phyloP scores from a whole-genome alignment of 2,888 invertebrate species.

The Cosmia pyralina region DNA sequence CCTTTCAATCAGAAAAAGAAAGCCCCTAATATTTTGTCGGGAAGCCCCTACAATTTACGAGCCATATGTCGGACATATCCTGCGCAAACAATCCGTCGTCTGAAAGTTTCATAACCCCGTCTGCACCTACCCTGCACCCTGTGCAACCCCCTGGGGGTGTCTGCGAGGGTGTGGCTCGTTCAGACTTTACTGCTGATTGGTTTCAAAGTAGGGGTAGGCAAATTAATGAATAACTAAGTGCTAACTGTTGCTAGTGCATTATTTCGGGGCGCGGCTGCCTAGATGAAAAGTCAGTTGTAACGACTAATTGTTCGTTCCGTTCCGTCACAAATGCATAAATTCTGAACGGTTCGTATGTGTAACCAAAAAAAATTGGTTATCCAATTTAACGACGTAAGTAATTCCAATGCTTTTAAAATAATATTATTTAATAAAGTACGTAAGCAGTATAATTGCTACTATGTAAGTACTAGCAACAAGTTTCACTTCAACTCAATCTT shows the following conservation, averaged over 20 bases:
- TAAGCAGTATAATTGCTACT: slow-evolving; percentile 10
- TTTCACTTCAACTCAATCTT: slow-evolving; percentile 17
- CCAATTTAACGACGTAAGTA: neutral
- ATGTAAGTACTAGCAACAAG: slow-evolving; percentile 3
- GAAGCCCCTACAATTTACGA: slow-evolving; percentile 68
- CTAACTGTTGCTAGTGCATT: slow-evolving; percentile 35
- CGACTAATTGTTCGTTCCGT: neutral
- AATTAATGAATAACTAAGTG: slow-evolving; percentile 62
- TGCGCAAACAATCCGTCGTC: slow-evolving; percentile 66
- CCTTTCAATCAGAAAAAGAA: slow-evolving; percentile 55
- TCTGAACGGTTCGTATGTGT: neutral
- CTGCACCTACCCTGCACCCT: slow-evolving; percentile 66
- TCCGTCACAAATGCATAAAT: neutral
- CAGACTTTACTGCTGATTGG: slow-evolving; percentile 62
- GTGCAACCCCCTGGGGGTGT: slow-evolving; percentile 65
- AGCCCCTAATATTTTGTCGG: slow-evolving; percentile 62
- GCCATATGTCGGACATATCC: slow-evolving; percentile 70
- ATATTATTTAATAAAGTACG: slow-evolving; percentile 4
- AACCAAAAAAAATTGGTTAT: neutral
- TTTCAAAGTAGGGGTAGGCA: slow-evolving; percentile 60
- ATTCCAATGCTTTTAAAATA: slow-evolving; percentile 2
- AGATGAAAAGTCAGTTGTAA: slow-evolving; percentile 21
- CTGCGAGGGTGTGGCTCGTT: slow-evolving; percentile 65
- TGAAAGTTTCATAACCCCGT: slow-evolving; percentile 83
- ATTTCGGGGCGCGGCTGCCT: slow-evolving; percentile 25